Percentiles rank a stretch among this genome's conserved stretches.
Evolutionary conservation across 1,140 invertebrate species (phyloP).

Genomic region (Lanistes nyassanus): DNA sequence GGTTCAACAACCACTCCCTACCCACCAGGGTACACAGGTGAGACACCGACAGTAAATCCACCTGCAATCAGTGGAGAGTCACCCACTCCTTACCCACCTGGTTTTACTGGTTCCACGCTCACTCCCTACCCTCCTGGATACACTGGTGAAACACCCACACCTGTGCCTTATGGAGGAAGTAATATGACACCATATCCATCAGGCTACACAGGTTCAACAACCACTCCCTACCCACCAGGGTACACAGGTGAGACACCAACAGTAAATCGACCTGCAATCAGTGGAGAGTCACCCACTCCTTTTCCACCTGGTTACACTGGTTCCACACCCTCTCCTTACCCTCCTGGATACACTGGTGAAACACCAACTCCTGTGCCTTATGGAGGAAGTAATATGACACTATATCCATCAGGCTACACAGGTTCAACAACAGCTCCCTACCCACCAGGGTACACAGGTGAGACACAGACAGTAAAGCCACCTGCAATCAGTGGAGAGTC

Average conservation of each 20-base stretch:
- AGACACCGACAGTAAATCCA: constrained; percentile 15
- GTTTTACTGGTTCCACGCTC: constrained; percentile 14
- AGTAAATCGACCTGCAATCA: constrained; percentile 1
- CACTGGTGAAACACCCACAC: constrained; percentile 4
- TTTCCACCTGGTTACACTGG: constrained; percentile 16
- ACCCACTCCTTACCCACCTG: constrained; percentile 16
- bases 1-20: constrained; percentile 14
- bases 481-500: constrained; percentile 10
- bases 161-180: too few species aligned
- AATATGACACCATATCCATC: too few species aligned
- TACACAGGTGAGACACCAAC: constrained; percentile 16
- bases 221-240: constrained; percentile 18
- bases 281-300: constrained; percentile 16
- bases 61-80: background rate
- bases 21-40: constrained; percentile 17
- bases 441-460: constrained; percentile 16
- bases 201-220: constrained; percentile 10
- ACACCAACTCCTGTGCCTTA: constrained; percentile 4
- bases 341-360: background rate
- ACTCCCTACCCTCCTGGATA: constrained; percentile 8
- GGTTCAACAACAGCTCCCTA: constrained; percentile 10
- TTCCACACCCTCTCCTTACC: constrained; percentile 16
- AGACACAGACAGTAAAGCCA: constrained; percentile 5
- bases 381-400: background rate
- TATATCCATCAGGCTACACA: constrained; percentile 3